Percentiles rank a stretch among this genome's conserved stretches.
phyloP scores from a whole-genome alignment of 1,140 invertebrate genomes.

The Brachystomella parvula region DNA sequence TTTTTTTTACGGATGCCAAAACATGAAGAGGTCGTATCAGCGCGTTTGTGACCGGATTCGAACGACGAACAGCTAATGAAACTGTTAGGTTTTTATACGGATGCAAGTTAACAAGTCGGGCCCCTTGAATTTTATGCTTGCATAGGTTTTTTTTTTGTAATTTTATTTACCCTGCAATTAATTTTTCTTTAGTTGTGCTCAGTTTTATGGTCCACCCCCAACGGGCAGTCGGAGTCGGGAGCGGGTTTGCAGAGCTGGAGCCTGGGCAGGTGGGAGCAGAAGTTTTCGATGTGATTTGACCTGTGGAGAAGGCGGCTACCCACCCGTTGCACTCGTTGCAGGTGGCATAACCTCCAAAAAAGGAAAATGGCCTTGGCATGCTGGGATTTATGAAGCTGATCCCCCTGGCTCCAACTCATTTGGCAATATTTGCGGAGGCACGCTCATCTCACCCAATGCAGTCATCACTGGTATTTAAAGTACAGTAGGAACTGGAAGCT shows the following conservation, averaged over 20 bases:
- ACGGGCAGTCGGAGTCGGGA: neutral
- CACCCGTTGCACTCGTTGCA: constrained; percentile 5
- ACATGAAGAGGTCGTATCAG: constrained; percentile 6
- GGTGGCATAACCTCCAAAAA: constrained; percentile 17
- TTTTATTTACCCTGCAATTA: neutral
- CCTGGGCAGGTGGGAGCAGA: constrained; percentile 8
- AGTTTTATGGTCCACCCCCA: constrained; percentile 17
- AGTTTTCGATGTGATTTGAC: constrained; percentile 19
- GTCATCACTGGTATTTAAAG: constrained; percentile 25
- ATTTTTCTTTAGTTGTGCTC: constrained; percentile 12
- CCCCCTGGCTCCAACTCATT: constrained; percentile 14
- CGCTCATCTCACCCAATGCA: constrained; percentile 21
- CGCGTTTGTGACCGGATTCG: neutral
- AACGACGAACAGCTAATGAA: no score
- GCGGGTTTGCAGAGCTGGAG: constrained; percentile 11
- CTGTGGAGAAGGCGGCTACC: constrained; percentile 22
- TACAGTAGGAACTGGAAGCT: neutral
- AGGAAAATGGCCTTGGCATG: constrained; percentile 34
- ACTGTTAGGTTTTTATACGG: no score
- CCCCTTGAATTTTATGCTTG: no score
- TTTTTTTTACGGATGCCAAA: no score
- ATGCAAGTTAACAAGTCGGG: no score
- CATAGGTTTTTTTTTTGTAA: no score
- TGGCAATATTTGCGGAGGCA: constrained; percentile 28
- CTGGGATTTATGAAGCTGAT: constrained; percentile 25